These are phyloP conservation scores for Mus pahari DNA, from an alignment of 2,113 vertebrate species.

Conservation along the genomic window DNA sequence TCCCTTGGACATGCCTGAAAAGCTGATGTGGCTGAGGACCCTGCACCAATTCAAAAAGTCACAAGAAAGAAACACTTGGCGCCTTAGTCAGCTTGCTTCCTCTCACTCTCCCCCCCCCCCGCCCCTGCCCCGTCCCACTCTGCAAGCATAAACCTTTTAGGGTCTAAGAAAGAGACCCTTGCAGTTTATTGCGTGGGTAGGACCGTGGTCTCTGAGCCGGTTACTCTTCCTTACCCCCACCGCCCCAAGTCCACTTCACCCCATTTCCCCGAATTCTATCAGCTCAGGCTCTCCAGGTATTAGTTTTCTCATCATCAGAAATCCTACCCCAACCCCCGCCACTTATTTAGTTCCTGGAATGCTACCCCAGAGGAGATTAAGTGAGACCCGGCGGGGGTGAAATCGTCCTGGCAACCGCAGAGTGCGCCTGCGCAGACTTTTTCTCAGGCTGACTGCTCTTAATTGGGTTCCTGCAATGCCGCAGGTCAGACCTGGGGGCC, in stretches of 20 bases:
- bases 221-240: neutral
- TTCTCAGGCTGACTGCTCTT: neutral
- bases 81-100: neutral
- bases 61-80: constrained; percentile 22
- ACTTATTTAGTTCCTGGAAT: constrained; percentile 9
- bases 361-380: neutral
- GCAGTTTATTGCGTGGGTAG: neutral
- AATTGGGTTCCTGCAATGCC: neutral
- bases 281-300: neutral
- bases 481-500: neutral
- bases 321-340: neutral
- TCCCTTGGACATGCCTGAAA: neutral
- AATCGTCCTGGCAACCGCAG: neutral
- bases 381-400: neutral
- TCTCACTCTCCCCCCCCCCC: no score
- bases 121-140: no score
- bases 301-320: constrained; percentile 31
- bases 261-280: constrained; percentile 15
- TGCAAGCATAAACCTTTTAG: neutral
- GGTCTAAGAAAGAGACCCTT: neutral
- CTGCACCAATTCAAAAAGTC: constrained; percentile 10
- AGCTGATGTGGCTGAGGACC: neutral
- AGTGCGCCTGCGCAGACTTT: constrained; percentile 4
- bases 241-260: neutral
- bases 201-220: neutral